Evolutionary conservation across 2,797 vertebrate species (phyloP).

Genomic region (Dryobates pubescens): DNA sequence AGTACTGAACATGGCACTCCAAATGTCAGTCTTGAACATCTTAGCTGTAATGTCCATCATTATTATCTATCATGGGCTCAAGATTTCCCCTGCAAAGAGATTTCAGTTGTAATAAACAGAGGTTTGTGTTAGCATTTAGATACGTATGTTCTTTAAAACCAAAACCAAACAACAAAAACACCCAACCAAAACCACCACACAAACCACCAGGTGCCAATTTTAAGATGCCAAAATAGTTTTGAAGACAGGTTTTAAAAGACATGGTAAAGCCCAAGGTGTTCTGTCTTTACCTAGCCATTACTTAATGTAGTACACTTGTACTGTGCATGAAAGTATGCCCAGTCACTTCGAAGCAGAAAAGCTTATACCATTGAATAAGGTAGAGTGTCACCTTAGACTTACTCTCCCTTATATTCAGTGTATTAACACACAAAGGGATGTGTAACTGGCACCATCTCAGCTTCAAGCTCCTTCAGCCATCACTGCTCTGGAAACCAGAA

Average conservation of each 20-base stretch:
- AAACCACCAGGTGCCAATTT: background rate
- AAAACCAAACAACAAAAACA: background rate
- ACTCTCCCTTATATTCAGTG: background rate
- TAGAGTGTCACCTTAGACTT: background rate
- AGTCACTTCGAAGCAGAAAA: background rate
- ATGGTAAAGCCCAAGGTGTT: background rate
- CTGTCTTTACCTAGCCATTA: background rate
- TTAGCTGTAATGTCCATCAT: background rate
- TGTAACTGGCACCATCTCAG: slow-evolving; percentile 8
- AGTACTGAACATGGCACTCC: background rate
- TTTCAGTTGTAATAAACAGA: background rate
- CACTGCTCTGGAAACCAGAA: slow-evolving; percentile 11
- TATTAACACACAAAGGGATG: background rate
- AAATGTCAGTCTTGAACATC: background rate
- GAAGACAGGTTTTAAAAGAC: background rate
- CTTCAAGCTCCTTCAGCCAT: slow-evolving; percentile 7
- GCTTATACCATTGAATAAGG: background rate
- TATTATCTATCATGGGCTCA: background rate
- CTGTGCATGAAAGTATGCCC: background rate
- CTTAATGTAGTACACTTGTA: background rate
- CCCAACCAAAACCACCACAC: background rate
- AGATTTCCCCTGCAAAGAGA: background rate
- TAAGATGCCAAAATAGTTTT: background rate
- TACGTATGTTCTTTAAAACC: background rate
- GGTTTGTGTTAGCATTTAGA: background rate